These are phyloP conservation scores for Hyles euphorbiae DNA, from an alignment of 1,140 invertebrate genomes.

Conservation along the genomic window DNA sequence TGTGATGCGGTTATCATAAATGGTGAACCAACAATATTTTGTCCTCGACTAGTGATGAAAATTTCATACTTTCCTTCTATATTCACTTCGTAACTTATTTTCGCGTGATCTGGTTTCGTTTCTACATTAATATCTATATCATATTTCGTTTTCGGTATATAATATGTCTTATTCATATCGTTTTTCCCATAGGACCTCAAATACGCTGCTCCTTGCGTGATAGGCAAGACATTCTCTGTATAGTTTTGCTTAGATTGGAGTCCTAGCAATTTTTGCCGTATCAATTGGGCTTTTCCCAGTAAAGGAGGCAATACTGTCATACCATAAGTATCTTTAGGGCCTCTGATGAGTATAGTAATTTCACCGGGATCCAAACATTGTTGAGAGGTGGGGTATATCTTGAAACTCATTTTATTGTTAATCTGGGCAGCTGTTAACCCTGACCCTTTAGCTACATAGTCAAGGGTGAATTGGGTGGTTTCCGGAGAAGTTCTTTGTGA, in stretches of 20 bases:
- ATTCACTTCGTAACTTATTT: conserved; percentile 60
- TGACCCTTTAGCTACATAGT: conserved; percentile 76
- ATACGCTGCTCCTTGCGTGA: conserved; percentile 61
- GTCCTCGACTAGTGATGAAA: conserved; percentile 67
- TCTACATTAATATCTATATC: conserved; percentile 67
- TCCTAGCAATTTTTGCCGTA: conserved; percentile 63
- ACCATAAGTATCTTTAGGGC: conserved; percentile 66
- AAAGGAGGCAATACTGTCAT: conserved; percentile 59
- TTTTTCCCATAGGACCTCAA: conserved; percentile 61
- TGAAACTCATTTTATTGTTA: conserved; percentile 70
- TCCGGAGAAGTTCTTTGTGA: conserved; percentile 48
- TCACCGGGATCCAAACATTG: conserved; percentile 69
- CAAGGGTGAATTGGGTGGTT: conserved; percentile 58
- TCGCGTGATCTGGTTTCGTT: conserved; percentile 48
- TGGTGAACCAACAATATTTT: conserved; percentile 70
- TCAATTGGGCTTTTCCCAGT: conserved; percentile 64
- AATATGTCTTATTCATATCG: conserved; percentile 66
- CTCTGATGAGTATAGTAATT: conserved; percentile 67
- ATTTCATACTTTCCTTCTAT: conserved; percentile 68
- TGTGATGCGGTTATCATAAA: conserved; percentile 62
- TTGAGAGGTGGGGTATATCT: conserved; percentile 71
- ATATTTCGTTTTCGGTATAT: conserved; percentile 65
- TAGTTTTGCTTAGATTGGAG: conserved; percentile 47
- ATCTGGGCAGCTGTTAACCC: conserved; percentile 75
- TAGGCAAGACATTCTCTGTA: conserved; percentile 57